phyloP scores from a whole-genome alignment of 92 coral and sea anemone genomes.

The Bergia puertoricense region DNA sequence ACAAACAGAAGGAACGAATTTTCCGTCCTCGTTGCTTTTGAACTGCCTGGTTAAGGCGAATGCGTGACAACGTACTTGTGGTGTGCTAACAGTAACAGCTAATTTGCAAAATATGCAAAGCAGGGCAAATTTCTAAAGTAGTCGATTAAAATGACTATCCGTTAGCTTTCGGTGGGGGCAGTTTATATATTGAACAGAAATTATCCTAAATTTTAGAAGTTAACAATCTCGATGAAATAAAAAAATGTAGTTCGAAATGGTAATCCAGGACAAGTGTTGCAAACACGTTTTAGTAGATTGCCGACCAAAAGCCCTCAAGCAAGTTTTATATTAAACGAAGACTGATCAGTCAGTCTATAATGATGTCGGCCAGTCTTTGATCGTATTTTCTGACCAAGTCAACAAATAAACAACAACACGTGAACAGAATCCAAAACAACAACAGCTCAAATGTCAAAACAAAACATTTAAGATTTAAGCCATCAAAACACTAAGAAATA shows the following conservation, averaged over 20 bases:
- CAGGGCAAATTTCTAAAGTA: too few species aligned
- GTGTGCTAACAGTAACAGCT: too few species aligned
- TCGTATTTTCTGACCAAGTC: neutral
- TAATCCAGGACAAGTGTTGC: neutral
- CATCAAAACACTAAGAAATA: neutral
- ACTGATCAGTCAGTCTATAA: neutral
- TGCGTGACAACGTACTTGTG: too few species aligned
- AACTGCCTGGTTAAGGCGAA: too few species aligned
- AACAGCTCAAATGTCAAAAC: neutral
- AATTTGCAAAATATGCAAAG: too few species aligned
- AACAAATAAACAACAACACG: slow-evolving; percentile 12
- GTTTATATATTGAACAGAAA: too few species aligned
- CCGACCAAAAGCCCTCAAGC: neutral
- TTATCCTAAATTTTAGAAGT: neutral
- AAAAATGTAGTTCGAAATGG: neutral
- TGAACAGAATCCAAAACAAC: neutral
- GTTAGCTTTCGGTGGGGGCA: too few species aligned
- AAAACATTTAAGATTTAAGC: too few species aligned
- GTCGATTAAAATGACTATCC: too few species aligned
- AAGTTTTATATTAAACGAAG: neutral
- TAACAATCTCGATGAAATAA: neutral
- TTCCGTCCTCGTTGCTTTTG: too few species aligned
- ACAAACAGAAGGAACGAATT: too few species aligned
- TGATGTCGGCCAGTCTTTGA: neutral
- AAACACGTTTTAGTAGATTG: neutral